Base-by-base conservation (phyloP, 2,113 vertebrate species). In the Rhinogobius similis region DNA sequence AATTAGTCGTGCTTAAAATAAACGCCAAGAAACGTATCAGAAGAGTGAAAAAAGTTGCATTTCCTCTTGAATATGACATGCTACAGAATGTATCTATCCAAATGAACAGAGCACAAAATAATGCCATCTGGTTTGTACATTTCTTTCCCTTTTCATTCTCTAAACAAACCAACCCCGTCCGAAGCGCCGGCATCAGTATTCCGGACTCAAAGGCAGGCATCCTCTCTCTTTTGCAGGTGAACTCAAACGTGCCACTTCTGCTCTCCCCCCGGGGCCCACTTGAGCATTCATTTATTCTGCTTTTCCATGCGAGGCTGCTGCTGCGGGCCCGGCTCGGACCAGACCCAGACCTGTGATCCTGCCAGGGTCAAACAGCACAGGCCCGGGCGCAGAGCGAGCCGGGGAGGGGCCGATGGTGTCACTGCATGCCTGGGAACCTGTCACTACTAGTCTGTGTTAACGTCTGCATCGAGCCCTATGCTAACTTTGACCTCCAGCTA, bases 361-460 rank as follows among this genome's bases (percentile, higher is more conserved):
- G 63, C 62, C 82, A 77, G 86, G 86, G 90, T 90, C 89, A 91
- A 87, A 91, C 80, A 85, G 81, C 80, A 58, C 20, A 26, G 48
- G 70, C 68, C 77, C 5, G 36, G 69, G 84, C 67, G 84, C 85
- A 87, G 82, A 74, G 84, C 81, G 67, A 44, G n/a, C n/a, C n/a
- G n/a, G 66, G 76, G 83, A 66, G 79, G 75, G 78, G 67, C 62
- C 11, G 68, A 78, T 69, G 84, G 91, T 91, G 90, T 91, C 88
- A 90, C 82, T 72, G 76, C 86, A 87, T 79, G 89, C 90, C 90
- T 88, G 86, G 89, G 89, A 91, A 92, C 90, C 82, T 93, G 91
- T 92, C 92, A 88, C 85, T 89, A 89, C 88, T 82, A 21, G 82
- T 93, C 87, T 93, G 87, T 21, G 76, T 92, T 89, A 73, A 70